phyloP scores from a whole-genome alignment of 1,140 invertebrate genomes.

The Zaprionus capensis region DNA sequence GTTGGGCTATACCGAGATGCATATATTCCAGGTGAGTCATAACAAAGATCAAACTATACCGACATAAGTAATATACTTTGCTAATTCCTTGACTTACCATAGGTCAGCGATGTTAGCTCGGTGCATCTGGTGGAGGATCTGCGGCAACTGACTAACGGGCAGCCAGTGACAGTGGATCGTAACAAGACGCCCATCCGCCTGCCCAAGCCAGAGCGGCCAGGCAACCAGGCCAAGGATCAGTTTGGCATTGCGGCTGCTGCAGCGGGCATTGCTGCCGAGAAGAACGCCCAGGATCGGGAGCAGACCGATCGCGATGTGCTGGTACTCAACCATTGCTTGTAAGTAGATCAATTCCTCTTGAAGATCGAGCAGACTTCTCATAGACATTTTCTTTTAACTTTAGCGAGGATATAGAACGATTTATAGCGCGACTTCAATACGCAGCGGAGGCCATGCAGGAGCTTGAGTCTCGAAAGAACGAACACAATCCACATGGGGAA shows the following conservation, averaged over 20 bases:
- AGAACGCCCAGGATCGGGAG: conserved; percentile 70
- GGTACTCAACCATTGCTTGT: conserved; percentile 79
- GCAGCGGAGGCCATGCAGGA: conserved; percentile 74
- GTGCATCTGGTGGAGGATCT: conserved; percentile 86
- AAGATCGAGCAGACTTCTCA: neutral
- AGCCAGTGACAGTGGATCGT: conserved; percentile 64
- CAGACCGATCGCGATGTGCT: conserved; percentile 73
- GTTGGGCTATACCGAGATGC: conserved; percentile 79
- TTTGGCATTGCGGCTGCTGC: conserved; percentile 76
- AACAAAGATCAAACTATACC: neutral
- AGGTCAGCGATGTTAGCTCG: conserved; percentile 85
- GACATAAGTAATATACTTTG: neutral
- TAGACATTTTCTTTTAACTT: neutral
- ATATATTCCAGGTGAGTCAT: conserved; percentile 71
- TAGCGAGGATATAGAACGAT: conserved; percentile 74
- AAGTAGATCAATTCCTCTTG: neutral
- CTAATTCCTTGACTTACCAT: neutral
- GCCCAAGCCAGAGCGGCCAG: conserved; percentile 63
- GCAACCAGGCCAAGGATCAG: conserved; percentile 72
- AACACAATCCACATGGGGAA: conserved; percentile 78
- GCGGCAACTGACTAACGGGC: conserved; percentile 84
- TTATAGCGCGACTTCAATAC: conserved; percentile 76
- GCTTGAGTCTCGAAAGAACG: conserved; percentile 67
- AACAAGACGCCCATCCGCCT: conserved; percentile 72
- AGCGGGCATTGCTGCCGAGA: conserved; percentile 68